A percentile compares a stretch with the other conserved stretches of the same genome.
Conservation (phyloP, 2,888 invertebrate genomes). For the Trichogramma evanescens region DNA sequence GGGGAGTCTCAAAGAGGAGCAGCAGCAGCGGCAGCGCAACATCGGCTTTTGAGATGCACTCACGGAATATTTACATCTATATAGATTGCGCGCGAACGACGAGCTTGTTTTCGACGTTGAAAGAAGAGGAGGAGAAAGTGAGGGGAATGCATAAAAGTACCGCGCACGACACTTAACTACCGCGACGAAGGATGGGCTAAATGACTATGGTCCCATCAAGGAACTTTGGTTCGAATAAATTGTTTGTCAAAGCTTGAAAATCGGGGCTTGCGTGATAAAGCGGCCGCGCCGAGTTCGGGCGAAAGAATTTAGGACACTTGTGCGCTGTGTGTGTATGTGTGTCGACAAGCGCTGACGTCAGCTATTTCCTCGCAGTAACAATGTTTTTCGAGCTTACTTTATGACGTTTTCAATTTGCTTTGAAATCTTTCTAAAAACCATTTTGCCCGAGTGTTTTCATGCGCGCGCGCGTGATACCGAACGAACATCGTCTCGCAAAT, state of each 20-base stretch:
- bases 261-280: not conserved
- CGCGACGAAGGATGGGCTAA: not conserved
- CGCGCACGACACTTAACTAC: too few relatives aligned
- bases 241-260: slow-evolving; percentile 7
- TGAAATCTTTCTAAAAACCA: too few relatives aligned
- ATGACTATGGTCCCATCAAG: not conserved
- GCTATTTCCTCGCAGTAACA: too few relatives aligned
- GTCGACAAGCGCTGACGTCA: too few relatives aligned
- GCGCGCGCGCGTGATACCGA: too few relatives aligned
- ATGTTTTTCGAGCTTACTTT: too few relatives aligned
- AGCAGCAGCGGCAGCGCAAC: not conserved
- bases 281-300: not conserved
- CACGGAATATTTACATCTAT: not conserved
- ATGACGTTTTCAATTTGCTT: too few relatives aligned
- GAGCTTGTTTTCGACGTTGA: slow-evolving; percentile 3
- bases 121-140: not conserved
- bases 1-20: slow-evolving; percentile 24
- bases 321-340: too few relatives aligned
- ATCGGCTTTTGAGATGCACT: not conserved
- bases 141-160: slow-evolving; percentile 1
- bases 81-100: not conserved
- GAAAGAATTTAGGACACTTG: not conserved
- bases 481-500: too few relatives aligned
- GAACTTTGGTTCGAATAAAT: slow-evolving; percentile 12
- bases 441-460: too few relatives aligned